These are phyloP conservation scores for Trematomus loennbergii DNA, from an alignment of 2,113 vertebrate genomes.

Conservation along the genomic window DNA sequence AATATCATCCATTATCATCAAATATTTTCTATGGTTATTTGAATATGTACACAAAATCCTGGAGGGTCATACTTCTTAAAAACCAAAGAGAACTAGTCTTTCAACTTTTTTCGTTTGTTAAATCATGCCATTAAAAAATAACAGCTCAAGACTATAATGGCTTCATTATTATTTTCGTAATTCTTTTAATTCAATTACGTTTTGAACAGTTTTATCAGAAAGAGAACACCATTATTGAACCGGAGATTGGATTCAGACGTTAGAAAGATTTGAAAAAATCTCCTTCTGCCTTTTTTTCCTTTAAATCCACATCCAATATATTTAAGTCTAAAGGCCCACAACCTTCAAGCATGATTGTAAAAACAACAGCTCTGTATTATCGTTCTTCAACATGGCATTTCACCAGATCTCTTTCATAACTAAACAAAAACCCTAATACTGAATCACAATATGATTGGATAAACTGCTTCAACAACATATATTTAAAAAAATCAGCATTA, in stretches of 20 bases:
- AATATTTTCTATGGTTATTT: too few species aligned
- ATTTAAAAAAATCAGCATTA: neutral
- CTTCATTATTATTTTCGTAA: neutral
- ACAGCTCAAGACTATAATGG: neutral
- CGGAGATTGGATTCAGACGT: neutral
- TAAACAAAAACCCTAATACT: conserved; percentile 45
- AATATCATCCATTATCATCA: neutral
- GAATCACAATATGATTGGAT: conserved; percentile 18
- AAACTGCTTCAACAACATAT: conserved; percentile 25
- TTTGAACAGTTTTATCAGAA: neutral
- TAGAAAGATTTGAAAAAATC: neutral
- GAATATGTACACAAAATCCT: too few species aligned
- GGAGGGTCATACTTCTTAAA: neutral
- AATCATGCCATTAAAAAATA: neutral
- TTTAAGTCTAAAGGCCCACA: conserved; percentile 22
- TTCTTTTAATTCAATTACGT: neutral
- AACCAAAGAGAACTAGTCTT: neutral
- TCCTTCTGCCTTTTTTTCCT: neutral
- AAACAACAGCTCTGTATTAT: conserved; percentile 21
- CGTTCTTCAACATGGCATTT: conserved; percentile 27
- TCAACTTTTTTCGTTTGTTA: neutral
- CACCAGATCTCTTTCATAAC: conserved; percentile 12
- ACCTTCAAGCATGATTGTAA: conserved; percentile 17
- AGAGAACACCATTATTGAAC: too few species aligned
- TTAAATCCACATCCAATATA: neutral